Evolutionary conservation across 2,113 vertebrate genomes (phyloP).

Genomic region (Salvelinus sp.): DNA sequence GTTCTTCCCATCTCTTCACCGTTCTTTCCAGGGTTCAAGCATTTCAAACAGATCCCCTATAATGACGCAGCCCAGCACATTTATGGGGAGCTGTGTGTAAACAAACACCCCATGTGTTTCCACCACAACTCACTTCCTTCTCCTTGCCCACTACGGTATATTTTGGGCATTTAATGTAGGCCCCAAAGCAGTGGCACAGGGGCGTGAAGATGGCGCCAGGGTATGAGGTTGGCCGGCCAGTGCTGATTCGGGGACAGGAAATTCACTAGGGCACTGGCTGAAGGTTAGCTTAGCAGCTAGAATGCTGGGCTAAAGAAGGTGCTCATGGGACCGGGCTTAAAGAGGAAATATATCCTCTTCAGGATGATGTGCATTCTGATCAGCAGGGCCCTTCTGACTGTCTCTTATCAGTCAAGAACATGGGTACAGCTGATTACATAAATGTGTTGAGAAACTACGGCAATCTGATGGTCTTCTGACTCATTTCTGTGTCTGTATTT

Average conservation of each 20-base stretch:
- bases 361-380: background rate
- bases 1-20: background rate
- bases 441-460: background rate
- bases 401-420: too few species aligned
- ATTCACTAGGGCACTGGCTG: background rate
- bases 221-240: background rate
- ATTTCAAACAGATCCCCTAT: background rate
- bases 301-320: background rate
- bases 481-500: background rate
- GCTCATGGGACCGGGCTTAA: background rate
- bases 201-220: conserved; percentile 6
- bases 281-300: background rate
- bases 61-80: background rate
- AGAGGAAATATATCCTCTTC: background rate
- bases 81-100: background rate
- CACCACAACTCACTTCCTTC: background rate
- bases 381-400: background rate
- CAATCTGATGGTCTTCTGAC: background rate
- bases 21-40: background rate
- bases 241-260: background rate
- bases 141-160: background rate
- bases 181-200: background rate
- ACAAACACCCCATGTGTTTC: background rate
- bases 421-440: background rate
- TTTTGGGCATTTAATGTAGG: background rate